Conservation (phyloP, 2,888 invertebrate species). For the Kuschelorhynchus macadamiae region DNA sequence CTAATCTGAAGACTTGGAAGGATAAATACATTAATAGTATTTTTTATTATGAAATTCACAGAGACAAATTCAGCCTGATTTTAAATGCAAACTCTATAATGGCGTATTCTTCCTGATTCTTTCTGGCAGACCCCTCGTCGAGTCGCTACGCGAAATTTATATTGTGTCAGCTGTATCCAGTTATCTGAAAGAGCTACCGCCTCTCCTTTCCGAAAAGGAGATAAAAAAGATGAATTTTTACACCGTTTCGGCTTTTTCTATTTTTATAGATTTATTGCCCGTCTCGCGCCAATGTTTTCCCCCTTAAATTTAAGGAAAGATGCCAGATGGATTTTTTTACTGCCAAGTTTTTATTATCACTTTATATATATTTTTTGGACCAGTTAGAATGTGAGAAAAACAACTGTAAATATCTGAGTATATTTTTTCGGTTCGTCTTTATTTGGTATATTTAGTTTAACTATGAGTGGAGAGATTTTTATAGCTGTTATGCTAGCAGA, state of each 20-base stretch:
- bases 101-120: slow-evolving; percentile 18
- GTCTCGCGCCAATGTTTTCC: slow-evolving; percentile 39
- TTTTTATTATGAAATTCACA: no score
- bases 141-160: slow-evolving; percentile 39
- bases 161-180: slow-evolving; percentile 51
- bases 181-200: slow-evolving; percentile 49
- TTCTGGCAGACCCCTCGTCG: slow-evolving; percentile 25
- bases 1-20: no score
- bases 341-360: slow-evolving; percentile 29
- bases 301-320: slow-evolving; percentile 38
- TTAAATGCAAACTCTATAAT: slow-evolving; percentile 32
- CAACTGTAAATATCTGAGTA: no score
- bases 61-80: no score
- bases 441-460: no score
- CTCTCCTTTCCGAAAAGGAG: slow-evolving; percentile 40
- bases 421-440: no score
- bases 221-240: slow-evolving; percentile 49
- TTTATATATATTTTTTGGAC: slow-evolving; percentile 24
- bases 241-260: slow-evolving; percentile 48
- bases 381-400: no score
- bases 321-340: slow-evolving; percentile 43
- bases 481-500: no score
- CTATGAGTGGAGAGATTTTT: no score
- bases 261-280: slow-evolving; percentile 50
- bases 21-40: no score